Evolutionary conservation across 2,113 vertebrate genomes (phyloP).

Genomic region (Condylura cristata): DNA sequence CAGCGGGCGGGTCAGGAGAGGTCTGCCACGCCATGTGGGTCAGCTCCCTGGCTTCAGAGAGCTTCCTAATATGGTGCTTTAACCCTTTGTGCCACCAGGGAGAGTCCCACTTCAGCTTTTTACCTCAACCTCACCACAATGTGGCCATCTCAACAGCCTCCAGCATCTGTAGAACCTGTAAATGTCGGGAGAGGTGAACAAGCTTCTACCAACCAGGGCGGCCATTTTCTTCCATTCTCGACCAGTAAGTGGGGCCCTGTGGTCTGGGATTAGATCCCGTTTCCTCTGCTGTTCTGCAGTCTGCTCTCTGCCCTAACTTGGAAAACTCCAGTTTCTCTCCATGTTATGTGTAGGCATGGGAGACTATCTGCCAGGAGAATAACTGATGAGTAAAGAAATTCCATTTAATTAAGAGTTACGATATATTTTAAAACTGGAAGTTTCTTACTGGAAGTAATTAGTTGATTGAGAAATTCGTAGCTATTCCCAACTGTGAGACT

Average conservation of each 20-base stretch:
- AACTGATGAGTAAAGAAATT: not conserved
- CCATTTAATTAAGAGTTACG: not conserved
- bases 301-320: not conserved
- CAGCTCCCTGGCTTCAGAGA: too few relatives aligned
- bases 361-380: not conserved
- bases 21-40: too few relatives aligned
- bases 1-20: too few relatives aligned
- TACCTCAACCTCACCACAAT: not conserved
- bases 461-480: not conserved
- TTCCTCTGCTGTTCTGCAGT: not conserved
- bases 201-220: not conserved
- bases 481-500: not conserved
- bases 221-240: not conserved
- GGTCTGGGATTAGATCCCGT: not conserved
- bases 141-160: not conserved
- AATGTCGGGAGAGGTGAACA: not conserved
- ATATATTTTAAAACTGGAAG: not conserved
- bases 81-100: too few relatives aligned
- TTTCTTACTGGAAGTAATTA: not conserved
- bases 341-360: not conserved
- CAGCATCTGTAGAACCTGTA: not conserved
- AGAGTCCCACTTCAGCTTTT: slow-evolving; percentile 8
- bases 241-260: not conserved
- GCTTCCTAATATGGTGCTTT: too few relatives aligned
- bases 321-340: not conserved